Base-by-base conservation (phyloP, 2,113 vertebrate genomes). In the cattle (Bos taurus) region DNA sequence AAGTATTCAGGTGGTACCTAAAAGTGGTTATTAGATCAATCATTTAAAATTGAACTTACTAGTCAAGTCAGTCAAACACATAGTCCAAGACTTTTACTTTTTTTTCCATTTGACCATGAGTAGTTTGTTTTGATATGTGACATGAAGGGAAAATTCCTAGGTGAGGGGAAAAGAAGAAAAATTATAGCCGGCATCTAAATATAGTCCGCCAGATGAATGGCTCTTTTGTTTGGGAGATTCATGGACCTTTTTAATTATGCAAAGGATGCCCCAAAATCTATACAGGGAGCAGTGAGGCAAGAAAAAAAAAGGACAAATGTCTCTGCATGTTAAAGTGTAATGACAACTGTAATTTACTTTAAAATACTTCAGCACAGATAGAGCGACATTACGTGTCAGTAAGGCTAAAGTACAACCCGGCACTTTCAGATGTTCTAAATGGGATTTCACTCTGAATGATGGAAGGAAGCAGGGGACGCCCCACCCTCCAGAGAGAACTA, bases 111-210 rank as follows among this genome's bases (percentile, higher is more conserved):
- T 93, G 60, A 93, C 59, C 28, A 40, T 71, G 15, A 94, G 28
- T 81, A 78, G 36, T 48, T 90, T 91, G 86, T 56, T 90, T 62
- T 95, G 60, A 82, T 90, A 43, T 52, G 21, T 71, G 33, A 64
- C 48, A 93, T 56, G 28, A 96, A 48, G 9, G n/a, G 64, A 96
- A 90, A 87, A 88, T 30, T 83, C 91, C 26, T 95, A n/a, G 92
- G 78, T 87, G 6, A 36, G 25, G 6, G 4, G 23, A 1, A 1
- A 13, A 3, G 11, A 43, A 33, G 56, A 88, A n/a, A 81, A 91
- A 88, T 85, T 71, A 83, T 9, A 78, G 9, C 6, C 8, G 64
- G 2, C 6, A 1, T 98, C 33, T 90, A 97, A 97, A 52, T 67
- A 74, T 2, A 57, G 12, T 82, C 33, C 88, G 25, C 46, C 36